Conservation (phyloP, 2,797 vertebrate species). For the Syngnathus acus region DNA sequence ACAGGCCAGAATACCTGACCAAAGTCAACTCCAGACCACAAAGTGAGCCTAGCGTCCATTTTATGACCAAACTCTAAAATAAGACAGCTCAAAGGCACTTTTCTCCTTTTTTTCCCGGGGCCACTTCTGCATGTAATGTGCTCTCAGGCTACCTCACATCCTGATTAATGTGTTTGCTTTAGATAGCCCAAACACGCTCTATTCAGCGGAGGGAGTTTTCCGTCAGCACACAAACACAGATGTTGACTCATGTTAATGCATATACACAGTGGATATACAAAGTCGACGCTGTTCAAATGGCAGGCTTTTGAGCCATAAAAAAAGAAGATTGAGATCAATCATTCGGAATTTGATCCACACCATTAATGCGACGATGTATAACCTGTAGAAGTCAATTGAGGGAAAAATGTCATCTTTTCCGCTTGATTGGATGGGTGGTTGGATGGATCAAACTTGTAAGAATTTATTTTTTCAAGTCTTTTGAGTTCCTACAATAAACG, state of each 20-base stretch:
- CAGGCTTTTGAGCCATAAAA: background rate
- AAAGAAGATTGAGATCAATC: background rate
- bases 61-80: background rate
- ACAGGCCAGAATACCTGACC: background rate
- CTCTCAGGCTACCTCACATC: constrained; percentile 18
- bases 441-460: background rate
- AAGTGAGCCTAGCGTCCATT: background rate
- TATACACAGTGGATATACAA: background rate
- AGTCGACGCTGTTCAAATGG: background rate
- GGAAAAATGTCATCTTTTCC: no score
- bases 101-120: constrained; percentile 1
- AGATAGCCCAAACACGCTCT: constrained; percentile 33
- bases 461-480: background rate
- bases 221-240: constrained; percentile 38
- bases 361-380: background rate
- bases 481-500: background rate
- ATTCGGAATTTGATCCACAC: background rate
- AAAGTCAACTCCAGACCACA: background rate
- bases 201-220: constrained; percentile 25
- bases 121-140: constrained; percentile 15
- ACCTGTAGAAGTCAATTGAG: background rate
- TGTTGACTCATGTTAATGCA: background rate
- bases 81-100: background rate
- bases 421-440: no score
- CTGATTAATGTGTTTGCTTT: constrained; percentile 55